Percentiles rank a stretch among this genome's conserved stretches.
Evolutionary conservation across 2,797 vertebrate species (phyloP).

Genomic region (Tiaroga cobitis): DNA sequence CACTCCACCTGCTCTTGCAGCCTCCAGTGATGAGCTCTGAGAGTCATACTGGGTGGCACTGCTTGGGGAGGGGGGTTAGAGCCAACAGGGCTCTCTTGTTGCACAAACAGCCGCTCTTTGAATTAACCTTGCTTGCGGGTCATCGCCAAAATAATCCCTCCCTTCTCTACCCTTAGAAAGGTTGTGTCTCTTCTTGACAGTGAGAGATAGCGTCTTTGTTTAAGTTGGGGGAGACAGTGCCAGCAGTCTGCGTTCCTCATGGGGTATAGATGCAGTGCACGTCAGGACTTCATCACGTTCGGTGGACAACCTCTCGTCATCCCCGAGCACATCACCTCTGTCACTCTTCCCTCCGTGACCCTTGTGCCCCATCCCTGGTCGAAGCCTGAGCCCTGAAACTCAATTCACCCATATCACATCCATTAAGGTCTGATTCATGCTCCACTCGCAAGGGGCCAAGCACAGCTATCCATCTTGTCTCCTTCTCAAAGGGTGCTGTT

Average conservation of each 20-base stretch:
- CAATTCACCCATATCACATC: slow-evolving; percentile 62
- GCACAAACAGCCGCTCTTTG: slow-evolving; percentile 62
- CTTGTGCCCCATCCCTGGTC: slow-evolving; percentile 14
- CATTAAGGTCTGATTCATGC: slow-evolving; percentile 67
- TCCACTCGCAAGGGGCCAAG: slow-evolving; percentile 43
- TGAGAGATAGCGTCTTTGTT: slow-evolving; percentile 67
- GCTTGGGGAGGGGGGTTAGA: slow-evolving; percentile 34
- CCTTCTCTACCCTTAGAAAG: slow-evolving; percentile 45
- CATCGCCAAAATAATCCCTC: slow-evolving; percentile 57
- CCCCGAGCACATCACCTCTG: slow-evolving; percentile 37
- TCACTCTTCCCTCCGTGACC: slow-evolving; percentile 22
- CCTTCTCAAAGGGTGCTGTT: slow-evolving; percentile 54
- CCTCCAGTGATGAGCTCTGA: slow-evolving; percentile 47
- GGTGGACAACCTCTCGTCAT: slow-evolving; percentile 26
- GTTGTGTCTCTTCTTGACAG: slow-evolving; percentile 59
- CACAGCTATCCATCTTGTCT: slow-evolving; percentile 65
- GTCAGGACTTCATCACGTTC: slow-evolving; percentile 60
- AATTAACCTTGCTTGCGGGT: slow-evolving; percentile 65
- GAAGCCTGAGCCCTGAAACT: slow-evolving; percentile 55
- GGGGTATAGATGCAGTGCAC: slow-evolving; percentile 44
- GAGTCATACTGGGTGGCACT: slow-evolving; percentile 52
- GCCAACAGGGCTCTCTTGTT: slow-evolving; percentile 61
- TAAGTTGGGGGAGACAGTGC: slow-evolving; percentile 31
- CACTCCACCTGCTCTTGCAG: slow-evolving; percentile 60
- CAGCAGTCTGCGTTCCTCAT: slow-evolving; percentile 37